Conservation (phyloP, 2,797 vertebrate genomes). For the Gymnothorax javanicus region DNA sequence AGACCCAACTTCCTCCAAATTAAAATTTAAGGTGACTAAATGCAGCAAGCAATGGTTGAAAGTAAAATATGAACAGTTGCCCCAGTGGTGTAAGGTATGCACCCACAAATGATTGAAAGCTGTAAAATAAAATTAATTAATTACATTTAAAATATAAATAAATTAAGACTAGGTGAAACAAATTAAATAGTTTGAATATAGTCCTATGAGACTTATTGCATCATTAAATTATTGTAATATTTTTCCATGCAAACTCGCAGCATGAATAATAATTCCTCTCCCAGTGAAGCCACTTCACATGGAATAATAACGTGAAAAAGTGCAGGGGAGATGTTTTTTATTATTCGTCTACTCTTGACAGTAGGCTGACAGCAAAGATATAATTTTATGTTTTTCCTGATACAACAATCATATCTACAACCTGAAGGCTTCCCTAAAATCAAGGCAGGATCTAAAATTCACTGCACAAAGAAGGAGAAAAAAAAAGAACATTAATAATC, state of each 20-base stretch:
- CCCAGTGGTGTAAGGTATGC: slow-evolving; percentile 74
- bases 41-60: slow-evolving; percentile 40
- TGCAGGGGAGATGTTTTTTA: slow-evolving; percentile 78
- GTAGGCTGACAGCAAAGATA: slow-evolving; percentile 79
- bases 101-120: slow-evolving; percentile 87
- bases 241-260: slow-evolving; percentile 83
- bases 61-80: slow-evolving; percentile 49
- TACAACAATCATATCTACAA: slow-evolving; percentile 82
- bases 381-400: slow-evolving; percentile 83
- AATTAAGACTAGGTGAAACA: slow-evolving; percentile 82
- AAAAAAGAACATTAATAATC: slow-evolving; percentile 53
- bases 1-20: slow-evolving; percentile 28
- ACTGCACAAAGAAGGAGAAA: slow-evolving; percentile 60
- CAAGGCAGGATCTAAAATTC: slow-evolving; percentile 73
- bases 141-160: slow-evolving; percentile 70
- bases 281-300: slow-evolving; percentile 84
- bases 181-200: slow-evolving; percentile 79
- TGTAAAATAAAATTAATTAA: slow-evolving; percentile 69
- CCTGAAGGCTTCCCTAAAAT: slow-evolving; percentile 82
- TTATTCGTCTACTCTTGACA: slow-evolving; percentile 79
- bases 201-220: slow-evolving; percentile 80
- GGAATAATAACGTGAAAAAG: slow-evolving; percentile 84
- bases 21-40: slow-evolving; percentile 53
- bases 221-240: slow-evolving; percentile 80
- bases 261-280: slow-evolving; percentile 88